phyloP scores from a whole-genome alignment of 1,140 invertebrate genomes.

The Phenacoccus solenopsis region DNA sequence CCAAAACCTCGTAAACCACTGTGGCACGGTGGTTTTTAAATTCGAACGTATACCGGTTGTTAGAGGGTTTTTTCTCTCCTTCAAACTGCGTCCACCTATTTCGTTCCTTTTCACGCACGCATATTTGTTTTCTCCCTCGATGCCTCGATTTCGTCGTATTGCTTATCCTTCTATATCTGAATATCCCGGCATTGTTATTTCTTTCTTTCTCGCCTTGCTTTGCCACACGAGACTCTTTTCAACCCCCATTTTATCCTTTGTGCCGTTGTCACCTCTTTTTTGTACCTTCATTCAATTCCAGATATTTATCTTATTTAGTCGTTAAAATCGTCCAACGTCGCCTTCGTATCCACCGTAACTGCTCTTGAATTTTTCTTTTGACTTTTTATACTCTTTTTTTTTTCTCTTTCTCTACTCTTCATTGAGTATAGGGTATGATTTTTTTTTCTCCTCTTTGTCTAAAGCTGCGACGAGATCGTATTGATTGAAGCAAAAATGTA shows the following conservation, averaged over 20 bases:
- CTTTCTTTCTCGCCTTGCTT: background rate
- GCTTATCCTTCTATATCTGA: background rate
- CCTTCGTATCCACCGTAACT: too few species aligned
- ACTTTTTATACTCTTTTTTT: background rate
- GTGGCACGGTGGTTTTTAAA: too few species aligned
- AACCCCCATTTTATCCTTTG: background rate
- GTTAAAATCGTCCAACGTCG: background rate
- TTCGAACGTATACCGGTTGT: too few species aligned
- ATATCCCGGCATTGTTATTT: background rate
- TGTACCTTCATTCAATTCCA: background rate
- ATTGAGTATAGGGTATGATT: too few species aligned
- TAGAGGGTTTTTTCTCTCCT: too few species aligned
- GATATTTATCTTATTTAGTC: slow-evolving; percentile 11
- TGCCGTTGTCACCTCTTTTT: slow-evolving; percentile 7
- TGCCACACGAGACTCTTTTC: background rate
- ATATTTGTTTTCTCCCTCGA: background rate
- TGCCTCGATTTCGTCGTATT: background rate
- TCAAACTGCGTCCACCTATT: too few species aligned
- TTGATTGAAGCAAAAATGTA: too few species aligned
- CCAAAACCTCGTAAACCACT: too few species aligned
- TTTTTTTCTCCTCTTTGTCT: too few species aligned
- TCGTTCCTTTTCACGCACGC: too few species aligned
- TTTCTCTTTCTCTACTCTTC: background rate
- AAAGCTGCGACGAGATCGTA: too few species aligned
- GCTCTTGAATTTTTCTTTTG: background rate